phyloP scores from a whole-genome alignment of 2,797 vertebrate genomes.

The Loris lydekkerianus region DNA sequence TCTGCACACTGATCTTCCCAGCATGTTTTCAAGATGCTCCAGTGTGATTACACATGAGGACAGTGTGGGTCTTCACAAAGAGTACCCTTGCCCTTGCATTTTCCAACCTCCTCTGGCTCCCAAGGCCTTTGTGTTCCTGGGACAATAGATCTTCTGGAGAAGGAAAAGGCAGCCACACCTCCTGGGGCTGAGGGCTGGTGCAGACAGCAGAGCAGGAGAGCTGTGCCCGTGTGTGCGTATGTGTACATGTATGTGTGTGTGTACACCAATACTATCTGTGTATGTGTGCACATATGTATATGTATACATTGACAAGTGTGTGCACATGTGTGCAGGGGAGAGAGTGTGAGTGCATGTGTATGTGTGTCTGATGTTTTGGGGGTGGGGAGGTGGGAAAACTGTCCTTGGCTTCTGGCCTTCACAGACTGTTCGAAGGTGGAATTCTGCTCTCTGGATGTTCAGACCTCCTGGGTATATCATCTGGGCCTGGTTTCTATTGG shows the following conservation, averaged over 20 bases:
- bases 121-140: too few relatives aligned
- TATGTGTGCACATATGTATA: too few relatives aligned
- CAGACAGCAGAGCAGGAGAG: neutral
- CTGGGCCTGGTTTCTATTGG: fast-evolving
- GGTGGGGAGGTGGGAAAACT: too few relatives aligned
- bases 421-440: neutral
- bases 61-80: neutral
- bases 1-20: fast-evolving
- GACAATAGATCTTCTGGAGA: neutral
- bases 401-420: too few relatives aligned
- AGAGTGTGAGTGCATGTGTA: too few relatives aligned
- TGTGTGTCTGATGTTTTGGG: neutral
- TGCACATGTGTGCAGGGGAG: neutral
- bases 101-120: neutral
- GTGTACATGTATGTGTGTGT: neutral
- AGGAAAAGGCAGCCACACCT: neutral
- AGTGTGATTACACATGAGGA: neutral
- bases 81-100: neutral
- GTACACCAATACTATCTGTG: neutral
- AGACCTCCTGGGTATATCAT: neutral
- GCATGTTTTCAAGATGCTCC: neutral
- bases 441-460: neutral
- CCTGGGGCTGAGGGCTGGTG: neutral
- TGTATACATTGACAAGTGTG: too few relatives aligned
- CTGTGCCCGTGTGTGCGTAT: too few relatives aligned